Evolutionary conservation across 2,888 invertebrate species (phyloP), one percentile per base, ranked within the genome.

Genomic region (Acleris cristana): DNA sequence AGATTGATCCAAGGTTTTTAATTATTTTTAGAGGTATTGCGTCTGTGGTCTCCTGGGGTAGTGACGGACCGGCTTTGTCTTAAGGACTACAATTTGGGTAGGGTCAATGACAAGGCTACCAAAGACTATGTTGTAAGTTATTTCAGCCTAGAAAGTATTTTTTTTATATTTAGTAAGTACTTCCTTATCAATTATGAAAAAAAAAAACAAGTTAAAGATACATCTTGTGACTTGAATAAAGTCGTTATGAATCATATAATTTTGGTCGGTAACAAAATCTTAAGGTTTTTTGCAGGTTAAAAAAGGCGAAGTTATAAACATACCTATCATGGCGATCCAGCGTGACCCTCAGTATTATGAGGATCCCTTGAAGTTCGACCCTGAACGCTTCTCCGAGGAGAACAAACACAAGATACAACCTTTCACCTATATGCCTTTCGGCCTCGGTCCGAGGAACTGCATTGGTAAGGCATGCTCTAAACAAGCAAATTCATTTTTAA

Each of bases 361-460:
- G n/a, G n/a, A n/a, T 82, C 75, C 87, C 91, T 0, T 76, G 0
- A 90, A 89, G 77, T 94, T 94, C 69, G 91, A 94, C 72, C 94
- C 94, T 18, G 85, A 93, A 70, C 77, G 94, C 34, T 94, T 94
- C 71, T 93, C 82, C n/a, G 90, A 93, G 0, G 93, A 94, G 70
- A 94, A 94, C 72, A 93, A 90, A 71, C 77, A 82, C 0, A 87
- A 86, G 0, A 76, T 81, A 23, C 54, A 75, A 12, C 68, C 73
- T 0, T 71, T 69, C 7, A 68, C 76, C 7, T 94, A 90, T 65
- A 71, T 90, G 69, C 94, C 94, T 0, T 94, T 94, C 67, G 94
- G 94, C 3, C 14, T 86, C 10, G 95, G 95, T 6, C 94, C 92
- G 2, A 87, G 94, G 61, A 94, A 89, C 74, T 95, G 94, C 71